Evolutionary conservation across 2,797 vertebrate species (phyloP), one percentile per base, ranked within the genome.

Genomic region (Dromococcyx pavoninus): DNA sequence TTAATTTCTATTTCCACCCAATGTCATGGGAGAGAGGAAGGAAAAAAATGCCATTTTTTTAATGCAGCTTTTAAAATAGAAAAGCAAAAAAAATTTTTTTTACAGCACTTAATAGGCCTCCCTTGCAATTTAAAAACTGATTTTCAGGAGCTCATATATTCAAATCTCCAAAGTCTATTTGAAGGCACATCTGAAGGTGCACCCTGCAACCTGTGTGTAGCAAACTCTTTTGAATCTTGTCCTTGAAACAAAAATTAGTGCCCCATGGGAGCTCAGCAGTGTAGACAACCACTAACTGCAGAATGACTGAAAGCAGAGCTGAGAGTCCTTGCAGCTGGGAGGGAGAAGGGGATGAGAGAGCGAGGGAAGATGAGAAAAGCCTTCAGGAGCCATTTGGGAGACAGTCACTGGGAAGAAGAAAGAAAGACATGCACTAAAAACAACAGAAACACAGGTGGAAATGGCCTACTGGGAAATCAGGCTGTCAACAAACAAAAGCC

Each of bases 351-450:
- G 98, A 98, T 98, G 97, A 98, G 97, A 97, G 97, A 98, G 95
- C 70, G 98, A 98, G 98, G 91, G 93, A 98, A 98, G 98, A 99
- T 98, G 98, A 99, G 98, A 98, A 97, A 97, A 97, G 97, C 97
- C 98, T 97, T 97, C 97, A 96, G 97, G 97, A 98, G 97, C 97
- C 97, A 97, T 97, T 96, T 97, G 98, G 97, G 97, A 98, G 97
- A 97, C 86, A 86, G 95, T 90, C 93, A 97, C 67, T 96, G 98
- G 97, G 91, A 97, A 97, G 97, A 98, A 98, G 97, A 98, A 98
- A 98, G 98, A 95, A 90, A 97, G 97, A 96, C 97, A 97, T 85
- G 95, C 96, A 96, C 97, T 97, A 96, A 97, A 97, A 98, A 98
- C 97, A 97, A 97, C 97, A 98, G 97, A 98, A 98, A 98, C 97